phyloP scores from a whole-genome alignment of 2,888 invertebrate species.

The Papilio elwesi region DNA sequence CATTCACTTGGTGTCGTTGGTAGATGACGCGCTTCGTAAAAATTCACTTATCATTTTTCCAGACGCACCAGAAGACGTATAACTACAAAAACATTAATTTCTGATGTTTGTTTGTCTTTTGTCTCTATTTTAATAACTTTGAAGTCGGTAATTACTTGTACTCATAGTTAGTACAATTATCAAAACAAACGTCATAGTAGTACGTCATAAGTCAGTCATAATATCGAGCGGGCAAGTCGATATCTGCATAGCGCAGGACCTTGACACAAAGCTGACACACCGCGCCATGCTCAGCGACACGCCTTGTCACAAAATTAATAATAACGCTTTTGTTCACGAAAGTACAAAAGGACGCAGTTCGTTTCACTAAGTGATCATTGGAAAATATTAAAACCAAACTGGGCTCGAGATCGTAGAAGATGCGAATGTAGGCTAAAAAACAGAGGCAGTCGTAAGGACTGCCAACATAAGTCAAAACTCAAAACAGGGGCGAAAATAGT shows the following conservation, averaged over 20 bases:
- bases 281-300: slow-evolving; percentile 16
- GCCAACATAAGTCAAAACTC: too few relatives aligned
- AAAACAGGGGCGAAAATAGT: too few relatives aligned
- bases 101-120: too few relatives aligned
- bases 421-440: not conserved
- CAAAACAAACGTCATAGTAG: slow-evolving; percentile 32
- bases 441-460: too few relatives aligned
- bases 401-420: not conserved
- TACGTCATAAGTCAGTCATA: slow-evolving; percentile 39
- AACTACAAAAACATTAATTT: too few relatives aligned
- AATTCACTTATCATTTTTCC: too few relatives aligned
- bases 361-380: not conserved
- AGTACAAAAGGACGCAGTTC: slow-evolving; percentile 1
- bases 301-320: slow-evolving; percentile 10
- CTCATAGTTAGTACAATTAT: slow-evolving; percentile 1
- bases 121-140: not conserved
- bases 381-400: not conserved
- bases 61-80: too few relatives aligned
- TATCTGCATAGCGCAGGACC: slow-evolving; percentile 74
- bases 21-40: too few relatives aligned
- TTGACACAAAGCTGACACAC: slow-evolving; percentile 58
- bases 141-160: not conserved
- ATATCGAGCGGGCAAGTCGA: slow-evolving; percentile 62
- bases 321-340: slow-evolving; percentile 21
- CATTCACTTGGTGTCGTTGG: too few relatives aligned